Conservation (phyloP, 2,888 invertebrate species). For the Coecobrya sp. region DNA sequence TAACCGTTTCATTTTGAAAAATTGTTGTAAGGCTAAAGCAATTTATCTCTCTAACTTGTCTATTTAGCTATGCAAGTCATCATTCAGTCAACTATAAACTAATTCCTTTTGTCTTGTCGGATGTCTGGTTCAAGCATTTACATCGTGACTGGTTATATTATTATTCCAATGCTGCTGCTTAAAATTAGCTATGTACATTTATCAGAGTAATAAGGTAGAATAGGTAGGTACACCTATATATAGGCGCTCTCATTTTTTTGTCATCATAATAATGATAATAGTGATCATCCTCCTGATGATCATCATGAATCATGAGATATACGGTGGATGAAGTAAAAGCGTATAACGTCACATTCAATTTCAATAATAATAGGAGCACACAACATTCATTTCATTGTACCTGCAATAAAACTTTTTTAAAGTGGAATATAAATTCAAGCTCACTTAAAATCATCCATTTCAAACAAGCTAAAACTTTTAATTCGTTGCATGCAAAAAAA, state of each 20-base stretch:
- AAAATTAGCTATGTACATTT: constrained; percentile 43
- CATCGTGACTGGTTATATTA: too few species aligned
- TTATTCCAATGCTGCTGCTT: constrained; percentile 6
- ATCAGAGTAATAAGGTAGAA: background rate
- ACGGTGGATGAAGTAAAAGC: constrained; percentile 21
- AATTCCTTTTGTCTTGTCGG: too few species aligned
- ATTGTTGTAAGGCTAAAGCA: too few species aligned
- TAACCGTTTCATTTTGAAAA: too few species aligned
- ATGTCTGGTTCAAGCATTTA: too few species aligned
- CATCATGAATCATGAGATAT: constrained; percentile 19
- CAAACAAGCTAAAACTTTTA: background rate
- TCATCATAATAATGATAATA: constrained; percentile 22
- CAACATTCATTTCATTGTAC: background rate
- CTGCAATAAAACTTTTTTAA: background rate
- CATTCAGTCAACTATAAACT: too few species aligned
- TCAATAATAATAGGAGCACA: constrained; percentile 31
- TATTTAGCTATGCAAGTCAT: too few species aligned
- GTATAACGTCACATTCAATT: constrained; percentile 13
- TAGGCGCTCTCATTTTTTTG: constrained; percentile 35
- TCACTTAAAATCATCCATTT: background rate
- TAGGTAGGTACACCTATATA: background rate
- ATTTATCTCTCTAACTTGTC: too few species aligned
- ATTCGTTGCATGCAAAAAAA: constrained; percentile 10
- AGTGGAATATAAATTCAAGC: background rate
- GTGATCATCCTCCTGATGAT: constrained; percentile 31